Base-by-base conservation (phyloP, 2,888 invertebrate genomes). In the Andrena flavipes region DNA sequence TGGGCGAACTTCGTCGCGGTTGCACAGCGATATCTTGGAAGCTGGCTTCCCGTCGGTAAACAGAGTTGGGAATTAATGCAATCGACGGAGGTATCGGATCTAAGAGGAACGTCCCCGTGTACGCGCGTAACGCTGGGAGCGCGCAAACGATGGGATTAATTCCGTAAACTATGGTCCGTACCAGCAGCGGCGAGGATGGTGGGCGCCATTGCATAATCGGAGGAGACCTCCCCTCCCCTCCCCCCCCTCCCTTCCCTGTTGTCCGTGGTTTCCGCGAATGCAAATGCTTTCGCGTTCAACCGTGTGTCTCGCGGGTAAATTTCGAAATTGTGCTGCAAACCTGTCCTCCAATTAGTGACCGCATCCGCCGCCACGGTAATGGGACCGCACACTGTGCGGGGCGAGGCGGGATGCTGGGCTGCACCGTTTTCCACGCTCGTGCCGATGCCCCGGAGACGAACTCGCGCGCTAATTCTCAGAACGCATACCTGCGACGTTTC, bases 291-390 rank as follows among this genome's bases (percentile, higher is more conserved):
- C 76, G 65, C 71, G 63, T 65, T 68, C 60, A 56, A 23, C 64
- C 26, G 48, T 56, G 73, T 29, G 65, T 80, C 83, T 80, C 84
- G 54, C 75, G 79, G 56, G 64, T 76, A 70, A 80, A 86, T 86
- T 84, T 84, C 74, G 76, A 82, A 86, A 82, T 82, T 71, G 76
- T 73, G 42, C 62, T 59, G 82, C 75, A 84, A 84, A 76, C 80
- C 84, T 65, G 84, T 74, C 76, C 74, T 70, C 84, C 84, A 84
- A 85, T 86, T 86, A 86, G 84, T 62, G 67, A 75, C 72, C 72
- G 62, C 84, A 71, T 85, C 76, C 81, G 79, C 56, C 71, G 69
- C 62, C 35, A 48, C 30, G 42, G 49, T 70, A 70, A 76, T 54
- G 70, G 29, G 23, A 42, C 23, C 51, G n/a, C 23, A 30, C 20